phyloP scores from a whole-genome alignment of 2,113 vertebrate species.

The Lichenostomus cassidix region DNA sequence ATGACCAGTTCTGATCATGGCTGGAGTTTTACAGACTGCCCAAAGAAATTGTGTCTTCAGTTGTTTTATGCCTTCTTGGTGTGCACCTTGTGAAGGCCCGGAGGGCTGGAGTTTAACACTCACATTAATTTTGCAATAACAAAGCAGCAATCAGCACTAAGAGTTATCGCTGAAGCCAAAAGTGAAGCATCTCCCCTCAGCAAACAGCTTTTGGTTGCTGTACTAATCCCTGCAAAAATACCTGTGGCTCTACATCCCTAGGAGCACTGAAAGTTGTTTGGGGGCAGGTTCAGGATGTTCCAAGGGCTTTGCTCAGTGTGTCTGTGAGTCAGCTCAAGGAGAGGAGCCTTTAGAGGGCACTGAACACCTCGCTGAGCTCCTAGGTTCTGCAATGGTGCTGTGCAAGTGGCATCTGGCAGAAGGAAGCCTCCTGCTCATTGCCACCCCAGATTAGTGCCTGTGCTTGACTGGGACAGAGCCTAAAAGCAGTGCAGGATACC shows the following conservation, averaged over 20 bases:
- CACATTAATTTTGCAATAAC: not conserved
- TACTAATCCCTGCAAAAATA: not conserved
- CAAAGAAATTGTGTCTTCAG: not conserved
- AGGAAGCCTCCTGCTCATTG: not conserved
- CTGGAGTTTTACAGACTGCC: not conserved
- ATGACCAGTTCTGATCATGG: constrained; percentile 12
- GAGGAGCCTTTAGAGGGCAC: not conserved
- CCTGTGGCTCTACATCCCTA: not conserved
- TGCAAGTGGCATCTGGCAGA: not conserved
- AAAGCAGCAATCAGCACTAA: not conserved
- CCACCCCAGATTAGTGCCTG: not conserved
- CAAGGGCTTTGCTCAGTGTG: not conserved
- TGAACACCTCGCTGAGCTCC: not conserved
- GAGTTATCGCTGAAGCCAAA: not conserved
- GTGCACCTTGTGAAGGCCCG: not conserved
- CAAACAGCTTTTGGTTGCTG: not conserved
- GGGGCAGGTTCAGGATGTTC: not conserved
- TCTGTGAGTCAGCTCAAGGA: not conserved
- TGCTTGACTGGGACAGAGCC: not conserved
- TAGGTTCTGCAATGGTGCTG: not conserved
- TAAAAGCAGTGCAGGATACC: not conserved
- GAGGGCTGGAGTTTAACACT: not conserved
- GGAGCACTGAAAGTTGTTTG: not conserved
- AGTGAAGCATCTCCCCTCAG: not conserved
- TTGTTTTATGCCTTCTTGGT: not conserved